These are phyloP conservation scores for Agrilus mali DNA, from an alignment of 2,888 invertebrate genomes.

Conservation along the genomic window DNA sequence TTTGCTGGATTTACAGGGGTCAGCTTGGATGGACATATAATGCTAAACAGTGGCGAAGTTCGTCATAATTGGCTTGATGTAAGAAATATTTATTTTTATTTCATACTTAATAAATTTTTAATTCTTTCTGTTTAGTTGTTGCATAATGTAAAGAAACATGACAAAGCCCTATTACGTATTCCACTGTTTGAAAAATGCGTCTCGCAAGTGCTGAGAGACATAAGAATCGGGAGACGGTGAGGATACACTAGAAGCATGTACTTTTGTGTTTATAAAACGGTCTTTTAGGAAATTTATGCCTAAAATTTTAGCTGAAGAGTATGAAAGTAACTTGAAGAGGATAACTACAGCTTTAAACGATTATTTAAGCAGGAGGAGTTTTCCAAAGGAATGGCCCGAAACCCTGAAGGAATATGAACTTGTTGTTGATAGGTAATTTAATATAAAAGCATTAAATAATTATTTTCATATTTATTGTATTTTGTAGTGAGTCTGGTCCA, in stretches of 20 bases:
- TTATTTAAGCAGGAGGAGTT: slow-evolving; percentile 50
- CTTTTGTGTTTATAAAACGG: slow-evolving; percentile 13
- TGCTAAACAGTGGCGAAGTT: slow-evolving; percentile 86
- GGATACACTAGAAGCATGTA: slow-evolving; percentile 20
- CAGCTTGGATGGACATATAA: slow-evolving; percentile 78
- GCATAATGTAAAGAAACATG: slow-evolving; percentile 66
- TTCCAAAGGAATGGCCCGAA: slow-evolving; percentile 61
- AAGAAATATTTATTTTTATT: slow-evolving; percentile 32
- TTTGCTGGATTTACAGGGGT: slow-evolving; percentile 87
- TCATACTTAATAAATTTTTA: slow-evolving; percentile 4
- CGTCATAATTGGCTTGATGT: slow-evolving; percentile 88
- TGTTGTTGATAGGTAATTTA: slow-evolving; percentile 76
- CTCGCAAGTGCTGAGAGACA: slow-evolving; percentile 70
- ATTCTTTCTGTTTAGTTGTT: slow-evolving; percentile 45
- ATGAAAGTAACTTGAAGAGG: slow-evolving; percentile 71
- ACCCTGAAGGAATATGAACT: slow-evolving; percentile 65
- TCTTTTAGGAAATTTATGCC: slow-evolving; percentile 76
- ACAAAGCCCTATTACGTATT: slow-evolving; percentile 57
- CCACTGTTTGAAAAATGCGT: slow-evolving; percentile 76
- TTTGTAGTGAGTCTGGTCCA: slow-evolving; percentile 77
- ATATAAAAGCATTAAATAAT: slow-evolving; percentile 2
- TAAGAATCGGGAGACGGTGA: slow-evolving; percentile 71
- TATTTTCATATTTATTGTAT: not conserved
- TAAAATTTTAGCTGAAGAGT: slow-evolving; percentile 74
- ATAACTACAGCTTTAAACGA: slow-evolving; percentile 78